These are phyloP conservation scores for Columba guinea DNA, from an alignment of 2,797 vertebrate species.

Conservation along the genomic window DNA sequence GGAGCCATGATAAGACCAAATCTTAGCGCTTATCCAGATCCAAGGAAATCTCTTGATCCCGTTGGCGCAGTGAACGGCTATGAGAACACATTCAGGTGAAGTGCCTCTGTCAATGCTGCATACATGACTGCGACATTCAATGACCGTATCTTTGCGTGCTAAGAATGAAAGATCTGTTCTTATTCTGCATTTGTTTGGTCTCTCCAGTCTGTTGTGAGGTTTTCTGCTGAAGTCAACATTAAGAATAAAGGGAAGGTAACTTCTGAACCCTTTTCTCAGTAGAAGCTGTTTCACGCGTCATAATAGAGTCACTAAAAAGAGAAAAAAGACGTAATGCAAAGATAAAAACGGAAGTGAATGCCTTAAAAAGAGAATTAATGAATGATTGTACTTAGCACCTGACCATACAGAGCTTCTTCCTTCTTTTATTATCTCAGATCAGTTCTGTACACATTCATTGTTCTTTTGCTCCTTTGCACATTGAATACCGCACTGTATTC, in stretches of 20 bases:
- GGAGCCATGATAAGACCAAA: background rate
- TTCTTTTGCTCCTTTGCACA: background rate
- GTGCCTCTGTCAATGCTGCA: background rate
- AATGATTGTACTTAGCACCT: background rate
- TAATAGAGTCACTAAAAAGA: background rate
- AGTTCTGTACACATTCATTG: background rate
- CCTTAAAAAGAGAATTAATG: background rate
- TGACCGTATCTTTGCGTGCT: accelerated
- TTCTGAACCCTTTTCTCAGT: background rate
- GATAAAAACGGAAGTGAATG: background rate
- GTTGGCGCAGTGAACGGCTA: accelerated
- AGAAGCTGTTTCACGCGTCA: background rate
- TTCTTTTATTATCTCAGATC: background rate
- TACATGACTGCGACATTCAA: background rate
- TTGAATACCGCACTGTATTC: background rate
- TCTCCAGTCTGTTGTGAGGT: background rate
- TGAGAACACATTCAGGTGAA: background rate
- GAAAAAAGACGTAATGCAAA: background rate
- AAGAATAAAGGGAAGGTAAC: background rate
- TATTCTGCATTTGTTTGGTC: background rate
- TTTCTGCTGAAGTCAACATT: background rate
- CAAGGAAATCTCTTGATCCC: background rate
- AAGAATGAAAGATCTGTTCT: background rate
- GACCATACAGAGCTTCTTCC: background rate
- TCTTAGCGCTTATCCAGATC: background rate